Base-by-base conservation (phyloP, 2,113 vertebrate species). In the Phyllostomus discolor region DNA sequence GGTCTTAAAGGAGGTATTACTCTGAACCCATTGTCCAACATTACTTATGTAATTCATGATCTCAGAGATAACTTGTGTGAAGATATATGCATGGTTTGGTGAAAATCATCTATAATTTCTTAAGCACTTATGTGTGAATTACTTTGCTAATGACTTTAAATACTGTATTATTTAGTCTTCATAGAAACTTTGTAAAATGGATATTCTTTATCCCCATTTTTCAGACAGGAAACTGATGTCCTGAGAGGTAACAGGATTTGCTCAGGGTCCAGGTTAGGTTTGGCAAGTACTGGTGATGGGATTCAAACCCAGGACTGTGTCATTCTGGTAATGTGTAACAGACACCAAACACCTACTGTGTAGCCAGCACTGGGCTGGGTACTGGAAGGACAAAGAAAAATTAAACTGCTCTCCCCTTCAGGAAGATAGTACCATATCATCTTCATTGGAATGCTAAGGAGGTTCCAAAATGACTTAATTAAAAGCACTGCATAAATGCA, bases 401-500 rank as follows among this genome's bases (percentile, higher is more conserved):
- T 33, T 57, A 73, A 64, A 4, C 75, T 57, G 8, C 5, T n/a
- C 20, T 33, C 20, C 1, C 24, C 5, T 75, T 3, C 22, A 35
- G 54, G n/a, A 76, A 28, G 2, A 78, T 67, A 10, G 8, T 9
- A 26, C 28, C 59, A 64, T 17, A 19, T 41, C 10, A 3, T 92
- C 90, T 84, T 88, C 54, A 82, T 95, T 6, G 2, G 75, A 82
- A 90, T 96, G 91, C 95, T 67, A 33, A 89, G 84, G 78, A 86
- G 83, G n/a, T 94, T 90, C 95, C 75, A 94, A 5, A 86, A 69
- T 83, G 94, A 90, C 62, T 97, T 89, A 85, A 87, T 66, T 84
- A 73, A 95, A 95, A 97, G 88, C 73, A 50, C 54, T 91, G 88
- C 93, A 94, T 96, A 96, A 97, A 95, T 96, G 80, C 84, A 95